Conservation (phyloP, 92 coral and sea anemone genomes). For the Palythoa grandis region DNA sequence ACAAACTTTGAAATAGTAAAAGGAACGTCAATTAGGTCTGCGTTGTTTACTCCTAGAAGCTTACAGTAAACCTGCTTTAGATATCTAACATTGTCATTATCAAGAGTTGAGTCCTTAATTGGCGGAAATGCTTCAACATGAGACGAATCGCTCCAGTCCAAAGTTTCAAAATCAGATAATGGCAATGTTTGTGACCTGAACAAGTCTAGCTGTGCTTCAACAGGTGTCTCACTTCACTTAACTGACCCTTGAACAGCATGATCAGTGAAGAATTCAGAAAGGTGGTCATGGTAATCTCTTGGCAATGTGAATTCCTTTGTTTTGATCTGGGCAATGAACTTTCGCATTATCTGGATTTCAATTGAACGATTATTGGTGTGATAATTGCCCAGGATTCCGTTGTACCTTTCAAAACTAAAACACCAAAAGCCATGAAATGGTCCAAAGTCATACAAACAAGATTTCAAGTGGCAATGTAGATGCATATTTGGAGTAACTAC, state of each 20-base stretch:
- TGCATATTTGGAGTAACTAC: constrained; percentile 71
- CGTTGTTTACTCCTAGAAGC: constrained; percentile 47
- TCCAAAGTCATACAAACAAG: constrained; percentile 57
- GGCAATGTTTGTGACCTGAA: constrained; percentile 29
- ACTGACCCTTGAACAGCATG: constrained; percentile 46
- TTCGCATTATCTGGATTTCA: constrained; percentile 70
- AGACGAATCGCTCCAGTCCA: constrained; percentile 53
- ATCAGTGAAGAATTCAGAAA: constrained; percentile 48
- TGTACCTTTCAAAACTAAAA: constrained; percentile 64
- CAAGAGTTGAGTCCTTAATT: constrained; percentile 54
- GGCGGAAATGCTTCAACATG: constrained; percentile 51
- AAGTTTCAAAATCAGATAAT: constrained; percentile 27
- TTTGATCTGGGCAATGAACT: constrained; percentile 46
- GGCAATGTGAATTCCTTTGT: constrained; percentile 48
- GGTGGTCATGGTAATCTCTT: constrained; percentile 42
- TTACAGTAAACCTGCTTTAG: constrained; percentile 50
- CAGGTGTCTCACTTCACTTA: constrained; percentile 41
- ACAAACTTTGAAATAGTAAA: constrained; percentile 43
- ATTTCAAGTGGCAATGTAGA: constrained; percentile 61
- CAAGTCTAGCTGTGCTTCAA: constrained; percentile 35
- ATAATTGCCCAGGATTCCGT: constrained; percentile 57
- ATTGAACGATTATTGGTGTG: constrained; percentile 61
- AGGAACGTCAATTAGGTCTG: constrained; percentile 48
- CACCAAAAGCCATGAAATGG: constrained; percentile 75
- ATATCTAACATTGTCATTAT: constrained; percentile 51